Evolutionary conservation across 2,797 vertebrate genomes (phyloP).

Genomic region (Zalophus californianus): DNA sequence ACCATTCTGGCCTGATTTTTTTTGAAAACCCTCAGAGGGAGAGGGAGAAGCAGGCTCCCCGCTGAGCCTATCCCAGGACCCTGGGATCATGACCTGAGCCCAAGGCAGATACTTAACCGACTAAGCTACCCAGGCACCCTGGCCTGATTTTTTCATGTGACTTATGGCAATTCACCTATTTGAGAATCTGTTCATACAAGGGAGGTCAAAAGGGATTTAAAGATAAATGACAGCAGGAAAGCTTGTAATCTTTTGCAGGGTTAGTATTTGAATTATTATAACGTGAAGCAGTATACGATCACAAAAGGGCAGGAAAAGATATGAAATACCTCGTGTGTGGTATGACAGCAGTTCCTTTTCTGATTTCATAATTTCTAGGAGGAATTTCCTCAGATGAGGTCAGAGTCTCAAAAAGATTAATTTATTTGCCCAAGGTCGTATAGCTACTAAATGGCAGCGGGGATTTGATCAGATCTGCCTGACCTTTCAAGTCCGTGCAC

Average conservation of each 20-base stretch:
- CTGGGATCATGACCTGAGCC: neutral
- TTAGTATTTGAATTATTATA: conserved; percentile 11
- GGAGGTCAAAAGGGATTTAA: conserved; percentile 55
- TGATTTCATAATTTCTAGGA: conserved; percentile 48
- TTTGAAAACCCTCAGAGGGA: too few species aligned
- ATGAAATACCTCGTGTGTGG: neutral
- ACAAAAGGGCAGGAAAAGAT: conserved; percentile 49
- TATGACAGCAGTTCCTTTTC: conserved; percentile 1
- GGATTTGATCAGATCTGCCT: neutral
- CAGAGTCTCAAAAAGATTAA: conserved; percentile 14
- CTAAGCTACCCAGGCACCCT: neutral
- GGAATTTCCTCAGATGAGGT: conserved; percentile 25
- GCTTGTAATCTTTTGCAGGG: neutral
- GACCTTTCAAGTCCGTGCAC: neutral
- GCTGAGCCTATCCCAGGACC: neutral
- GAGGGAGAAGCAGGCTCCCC: neutral
- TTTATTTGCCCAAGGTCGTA: neutral
- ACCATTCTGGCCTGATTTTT: conserved; percentile 43
- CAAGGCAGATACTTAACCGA: too few species aligned
- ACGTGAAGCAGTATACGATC: neutral
- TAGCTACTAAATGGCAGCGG: neutral
- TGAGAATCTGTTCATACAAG: conserved; percentile 44
- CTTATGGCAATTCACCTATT: conserved; percentile 64
- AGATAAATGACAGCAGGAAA: neutral
- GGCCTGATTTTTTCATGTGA: conserved; percentile 51